Evolutionary conservation across 2,888 invertebrate species (phyloP).

Genomic region (Dynastes maya): DNA sequence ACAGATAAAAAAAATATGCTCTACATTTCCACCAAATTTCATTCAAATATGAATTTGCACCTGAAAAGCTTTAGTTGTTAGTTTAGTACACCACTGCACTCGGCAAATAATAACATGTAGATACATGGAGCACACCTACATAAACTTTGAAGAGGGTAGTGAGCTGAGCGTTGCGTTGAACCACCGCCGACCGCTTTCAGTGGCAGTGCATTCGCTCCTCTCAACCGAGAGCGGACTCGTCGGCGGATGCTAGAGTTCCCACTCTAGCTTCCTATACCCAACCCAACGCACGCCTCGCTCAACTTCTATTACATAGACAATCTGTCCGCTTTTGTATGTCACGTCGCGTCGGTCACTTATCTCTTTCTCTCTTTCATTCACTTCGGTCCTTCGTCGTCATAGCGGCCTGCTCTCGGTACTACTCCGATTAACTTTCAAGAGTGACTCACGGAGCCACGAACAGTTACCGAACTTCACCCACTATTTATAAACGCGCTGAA

Average conservation of each 20-base stretch:
- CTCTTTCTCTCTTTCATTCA: slow-evolving; percentile 27
- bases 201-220: slow-evolving; percentile 15
- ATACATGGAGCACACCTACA: not conserved
- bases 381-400: not conserved
- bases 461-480: slow-evolving; percentile 59
- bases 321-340: too few relatives aligned
- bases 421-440: slow-evolving; percentile 46
- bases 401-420: not conserved
- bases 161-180: slow-evolving; percentile 14
- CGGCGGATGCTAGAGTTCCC: not conserved
- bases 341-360: too few relatives aligned
- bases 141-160: slow-evolving; percentile 25
- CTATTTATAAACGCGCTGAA: slow-evolving; percentile 62
- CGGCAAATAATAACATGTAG: not conserved
- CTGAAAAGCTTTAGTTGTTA: not conserved
- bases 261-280: not conserved
- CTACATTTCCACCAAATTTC: too few relatives aligned
- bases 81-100: not conserved
- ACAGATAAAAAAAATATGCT: too few relatives aligned
- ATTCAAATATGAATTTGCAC: too few relatives aligned
- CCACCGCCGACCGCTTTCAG: slow-evolving; percentile 25
- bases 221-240: not conserved
- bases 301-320: not conserved
- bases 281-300: not conserved
- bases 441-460: slow-evolving; percentile 63